Evolutionary conservation across 2,888 invertebrate species (phyloP).

Genomic region (Sturmia bella): DNA sequence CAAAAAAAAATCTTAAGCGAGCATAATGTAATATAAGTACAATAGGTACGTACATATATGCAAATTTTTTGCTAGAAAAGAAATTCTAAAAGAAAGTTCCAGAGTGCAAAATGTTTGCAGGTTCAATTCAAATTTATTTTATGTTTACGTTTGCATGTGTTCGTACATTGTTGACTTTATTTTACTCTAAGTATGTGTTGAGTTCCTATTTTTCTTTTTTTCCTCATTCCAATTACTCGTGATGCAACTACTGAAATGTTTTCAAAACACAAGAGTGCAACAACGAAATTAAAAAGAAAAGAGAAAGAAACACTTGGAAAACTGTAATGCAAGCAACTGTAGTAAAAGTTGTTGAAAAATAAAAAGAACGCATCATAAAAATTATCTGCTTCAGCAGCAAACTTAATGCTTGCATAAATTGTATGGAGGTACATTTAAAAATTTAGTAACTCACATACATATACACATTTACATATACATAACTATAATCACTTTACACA

Average conservation of each 20-base stretch:
- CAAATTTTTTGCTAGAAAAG: background rate
- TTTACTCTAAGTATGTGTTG: slow-evolving; percentile 46
- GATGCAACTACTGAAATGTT: slow-evolving; percentile 48
- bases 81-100: too few species aligned
- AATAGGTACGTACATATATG: background rate
- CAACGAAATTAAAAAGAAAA: slow-evolving; percentile 12
- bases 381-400: slow-evolving; percentile 54
- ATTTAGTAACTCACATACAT: background rate
- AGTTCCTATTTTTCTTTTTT: slow-evolving; percentile 8
- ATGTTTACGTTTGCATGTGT: background rate
- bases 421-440: background rate
- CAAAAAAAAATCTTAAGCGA: too few species aligned
- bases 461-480: background rate
- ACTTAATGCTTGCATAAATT: background rate
- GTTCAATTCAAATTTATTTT: slow-evolving; percentile 11
- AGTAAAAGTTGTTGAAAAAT: slow-evolving; percentile 4
- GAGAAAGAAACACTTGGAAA: slow-evolving; percentile 17
- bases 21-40: too few species aligned
- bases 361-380: slow-evolving; percentile 57
- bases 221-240: slow-evolving; percentile 58
- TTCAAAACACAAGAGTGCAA: slow-evolving; percentile 56
- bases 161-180: background rate
- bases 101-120: background rate
- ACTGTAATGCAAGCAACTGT: background rate
- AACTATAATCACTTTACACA: background rate